Base-by-base conservation (phyloP, 2,113 vertebrate species). In the Scophthalmus maximus region DNA sequence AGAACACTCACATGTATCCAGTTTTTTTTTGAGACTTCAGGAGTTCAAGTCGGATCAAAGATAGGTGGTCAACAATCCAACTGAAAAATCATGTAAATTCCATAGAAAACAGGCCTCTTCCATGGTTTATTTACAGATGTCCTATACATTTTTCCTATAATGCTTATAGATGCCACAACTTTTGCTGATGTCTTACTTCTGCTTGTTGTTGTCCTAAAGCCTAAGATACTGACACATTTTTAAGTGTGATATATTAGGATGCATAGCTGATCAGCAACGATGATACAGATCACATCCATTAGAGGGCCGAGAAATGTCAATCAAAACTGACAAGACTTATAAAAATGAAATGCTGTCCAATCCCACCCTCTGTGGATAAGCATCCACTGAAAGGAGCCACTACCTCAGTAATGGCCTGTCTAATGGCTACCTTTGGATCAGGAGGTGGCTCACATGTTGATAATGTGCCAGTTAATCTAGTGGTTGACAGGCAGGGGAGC, bases 401-500 rank as follows among this genome's bases (percentile, higher is more conserved):
- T 49, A 30, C 34, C 44, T 56, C 40, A 40, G 22, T 59, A 40
- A 58, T 44, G 6, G 18, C 46, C 46, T 30, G 47, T 51, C 23
- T 60, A 29, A 29, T 40, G 46, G 47, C 68, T 30, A 29, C 42
- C 32, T 40, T 17, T 65, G 70, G 51, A 30, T 57, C 18, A 29
- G 40, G 17, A 36, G 10, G 42, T 23, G 42, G 23, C 17, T n/a
- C 22, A 23, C 14, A 14, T 57, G 22, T 40, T 5, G 8, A 29
- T 42, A 12, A 6, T 23, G 27, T 17, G 10, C 20, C 17, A 22
- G 29, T 56, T 42, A 29, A 65, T 64, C 14, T n/a, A 8, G 18
- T 17, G 23, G 22, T 15, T 22, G 42, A n/a, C 18, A n/a, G 18
- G n/a, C 44, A 46, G 18, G 38, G 38, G 12, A 14, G 11, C 20